phyloP scores from a whole-genome alignment of 2,888 invertebrate genomes.

The Clivina fossor region DNA sequence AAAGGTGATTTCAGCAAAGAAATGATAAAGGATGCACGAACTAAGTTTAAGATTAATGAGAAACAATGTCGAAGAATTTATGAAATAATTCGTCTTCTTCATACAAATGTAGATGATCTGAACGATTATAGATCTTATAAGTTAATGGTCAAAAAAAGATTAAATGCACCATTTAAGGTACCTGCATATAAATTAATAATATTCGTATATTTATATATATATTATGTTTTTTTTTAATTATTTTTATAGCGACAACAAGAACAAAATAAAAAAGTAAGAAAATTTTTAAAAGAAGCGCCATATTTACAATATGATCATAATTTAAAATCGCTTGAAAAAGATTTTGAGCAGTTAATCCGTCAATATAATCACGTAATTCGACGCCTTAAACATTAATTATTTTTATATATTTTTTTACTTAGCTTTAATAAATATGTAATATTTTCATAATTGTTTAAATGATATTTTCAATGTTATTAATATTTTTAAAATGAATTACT shows the following conservation, averaged over 20 bases:
- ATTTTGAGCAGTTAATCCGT: constrained; percentile 10
- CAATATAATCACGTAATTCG: constrained; percentile 13
- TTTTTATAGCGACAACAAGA: constrained; percentile 10
- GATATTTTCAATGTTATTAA: too few species aligned
- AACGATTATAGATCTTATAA: constrained; percentile 73
- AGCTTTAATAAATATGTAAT: too few species aligned
- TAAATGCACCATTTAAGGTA: constrained; percentile 77
- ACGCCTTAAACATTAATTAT: too few species aligned
- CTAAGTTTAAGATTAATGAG: constrained; percentile 66
- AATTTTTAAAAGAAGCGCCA: constrained; percentile 10
- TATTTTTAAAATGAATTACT: too few species aligned
- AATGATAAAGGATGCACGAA: constrained; percentile 76
- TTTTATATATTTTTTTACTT: too few species aligned
- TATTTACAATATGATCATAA: constrained; percentile 7
- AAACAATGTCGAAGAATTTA: constrained; percentile 81
- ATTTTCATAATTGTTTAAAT: too few species aligned
- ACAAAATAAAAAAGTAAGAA: constrained; percentile 13
- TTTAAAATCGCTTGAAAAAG: constrained; percentile 14
- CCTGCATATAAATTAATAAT: too few species aligned
- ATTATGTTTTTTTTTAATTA: too few species aligned
- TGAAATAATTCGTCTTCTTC: constrained; percentile 78
- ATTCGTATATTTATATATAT: too few species aligned
- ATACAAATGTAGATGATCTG: constrained; percentile 68
- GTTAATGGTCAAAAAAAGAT: constrained; percentile 77
- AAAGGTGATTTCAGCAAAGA: constrained; percentile 71